Base-by-base conservation (phyloP, 2,888 invertebrate species). In the Stenurella melanura region DNA sequence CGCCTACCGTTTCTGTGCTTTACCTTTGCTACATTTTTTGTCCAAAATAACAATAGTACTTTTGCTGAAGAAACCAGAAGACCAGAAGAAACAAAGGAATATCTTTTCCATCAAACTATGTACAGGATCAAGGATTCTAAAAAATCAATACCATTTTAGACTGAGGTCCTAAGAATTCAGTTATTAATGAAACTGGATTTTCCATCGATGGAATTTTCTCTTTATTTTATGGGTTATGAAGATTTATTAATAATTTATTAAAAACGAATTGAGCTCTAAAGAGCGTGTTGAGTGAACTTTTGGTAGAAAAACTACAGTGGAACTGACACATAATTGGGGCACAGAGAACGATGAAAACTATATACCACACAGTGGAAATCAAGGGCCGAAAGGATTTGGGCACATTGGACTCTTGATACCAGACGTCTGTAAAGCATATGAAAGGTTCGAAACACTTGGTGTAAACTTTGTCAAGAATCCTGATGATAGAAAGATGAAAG, bases 71-170 rank as follows among this genome's bases (percentile, higher is more conserved):
- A n/a, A n/a, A n/a, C n/a, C n/a, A n/a, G n/a, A n/a, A n/a, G n/a
- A n/a, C n/a, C n/a, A n/a, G n/a, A n/a, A n/a, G n/a, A n/a, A n/a
- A n/a, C n/a, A n/a, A n/a, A 96, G 95, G 96, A 96, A 75, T 98
- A 96, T 88, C 92, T 98, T 83, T 95, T 98, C 90, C 98, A 98
- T 91, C 98, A 98, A 92, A 98, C 98, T 0, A 98, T 98, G 98
- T 96, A 96, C 88, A 93, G 98, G 50, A 97, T 98, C 80, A 98
- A 98, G 88, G 97, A 98, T 88, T 97, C 98, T 0, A 92, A 93
- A 78, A 93, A 93, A 81, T 96, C 96, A 0, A 90, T 98, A 64
- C 96, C 97, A 0, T 98, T 98, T 89, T 98, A 98, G 90, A 95
- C 97, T 0, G 93, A 95, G 69, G 95, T 98, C 0, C 90, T 98